Evolutionary conservation across 1,140 invertebrate species (phyloP).

Genomic region (Heliconius congener): DNA sequence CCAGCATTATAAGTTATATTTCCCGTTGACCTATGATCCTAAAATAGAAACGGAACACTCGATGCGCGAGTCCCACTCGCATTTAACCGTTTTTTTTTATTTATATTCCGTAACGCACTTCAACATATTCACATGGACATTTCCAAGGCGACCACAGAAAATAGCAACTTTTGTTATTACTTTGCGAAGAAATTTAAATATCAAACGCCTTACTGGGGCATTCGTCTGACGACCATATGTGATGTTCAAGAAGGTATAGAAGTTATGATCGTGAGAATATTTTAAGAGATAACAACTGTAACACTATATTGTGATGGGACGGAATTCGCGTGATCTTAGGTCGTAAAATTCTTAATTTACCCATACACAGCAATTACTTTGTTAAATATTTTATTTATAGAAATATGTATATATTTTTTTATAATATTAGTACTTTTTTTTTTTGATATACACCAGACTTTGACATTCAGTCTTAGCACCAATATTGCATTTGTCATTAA

Average conservation of each 20-base stretch:
- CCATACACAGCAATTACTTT: not conserved
- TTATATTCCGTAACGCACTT: slow-evolving; percentile 11
- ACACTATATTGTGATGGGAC: not conserved
- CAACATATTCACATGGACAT: slow-evolving; percentile 13
- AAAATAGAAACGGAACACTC: too few species aligned
- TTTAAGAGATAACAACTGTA: not conserved
- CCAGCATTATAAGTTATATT: too few species aligned
- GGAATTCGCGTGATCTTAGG: not conserved
- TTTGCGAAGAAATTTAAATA: slow-evolving; percentile 21
- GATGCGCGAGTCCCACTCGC: too few species aligned
- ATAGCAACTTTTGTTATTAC: not conserved
- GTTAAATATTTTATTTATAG: too few species aligned
- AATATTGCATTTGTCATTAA: too few species aligned
- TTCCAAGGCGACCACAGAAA: slow-evolving; percentile 7
- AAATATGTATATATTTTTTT: too few species aligned
- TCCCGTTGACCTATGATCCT: too few species aligned
- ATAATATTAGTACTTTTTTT: too few species aligned
- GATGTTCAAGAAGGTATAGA: not conserved
- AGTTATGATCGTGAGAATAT: not conserved
- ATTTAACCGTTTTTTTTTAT: not conserved
- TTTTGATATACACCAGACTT: too few species aligned
- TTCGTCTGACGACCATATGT: not conserved
- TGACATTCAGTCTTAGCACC: too few species aligned
- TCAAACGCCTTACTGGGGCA: not conserved
- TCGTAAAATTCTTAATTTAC: slow-evolving; percentile 1